Percentiles rank a stretch among this genome's conserved stretches.
phyloP scores from a whole-genome alignment of 1,140 invertebrate species.

The Dinoponera quadriceps region DNA sequence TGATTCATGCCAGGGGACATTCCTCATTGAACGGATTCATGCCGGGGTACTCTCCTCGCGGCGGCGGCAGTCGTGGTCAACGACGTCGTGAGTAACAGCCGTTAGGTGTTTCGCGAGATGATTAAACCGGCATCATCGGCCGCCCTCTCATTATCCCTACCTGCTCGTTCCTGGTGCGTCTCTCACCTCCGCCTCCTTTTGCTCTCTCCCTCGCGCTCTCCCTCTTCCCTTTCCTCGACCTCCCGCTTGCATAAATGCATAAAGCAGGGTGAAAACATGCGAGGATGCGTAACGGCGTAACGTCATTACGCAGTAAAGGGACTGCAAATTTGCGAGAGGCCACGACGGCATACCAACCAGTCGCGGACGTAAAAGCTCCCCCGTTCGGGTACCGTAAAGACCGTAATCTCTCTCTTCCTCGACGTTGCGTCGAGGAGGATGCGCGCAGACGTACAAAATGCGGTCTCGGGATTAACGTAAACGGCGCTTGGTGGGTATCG shows the following conservation, averaged over 20 bases:
- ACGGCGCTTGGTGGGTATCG: no score
- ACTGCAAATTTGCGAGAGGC: slow-evolving; percentile 67
- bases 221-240: neutral
- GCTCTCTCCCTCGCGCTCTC: slow-evolving; percentile 17
- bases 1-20: slow-evolving; percentile 44
- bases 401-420: slow-evolving; percentile 14
- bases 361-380: slow-evolving; percentile 8
- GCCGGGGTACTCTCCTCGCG: neutral
- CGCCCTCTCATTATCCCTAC: slow-evolving; percentile 73
- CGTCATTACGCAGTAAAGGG: slow-evolving; percentile 72
- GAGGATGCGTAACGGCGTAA: slow-evolving; percentile 74
- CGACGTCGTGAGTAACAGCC: slow-evolving; percentile 61
- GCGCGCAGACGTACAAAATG: slow-evolving; percentile 17
- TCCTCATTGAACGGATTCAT: slow-evolving; percentile 21
- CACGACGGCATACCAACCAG: slow-evolving; percentile 65
- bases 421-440: neutral
- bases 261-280: slow-evolving; percentile 75
- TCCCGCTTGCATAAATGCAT: slow-evolving; percentile 72
- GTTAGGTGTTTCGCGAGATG: slow-evolving; percentile 73
- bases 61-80: slow-evolving; percentile 52
- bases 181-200: slow-evolving; percentile 41
- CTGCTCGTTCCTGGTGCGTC: slow-evolving; percentile 8
- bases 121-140: slow-evolving; percentile 71
- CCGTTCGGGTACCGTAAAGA: slow-evolving; percentile 34
- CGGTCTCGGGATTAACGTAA: neutral